Conservation (phyloP, 2,797 vertebrate species). For the Silurus aristotelis region DNA sequence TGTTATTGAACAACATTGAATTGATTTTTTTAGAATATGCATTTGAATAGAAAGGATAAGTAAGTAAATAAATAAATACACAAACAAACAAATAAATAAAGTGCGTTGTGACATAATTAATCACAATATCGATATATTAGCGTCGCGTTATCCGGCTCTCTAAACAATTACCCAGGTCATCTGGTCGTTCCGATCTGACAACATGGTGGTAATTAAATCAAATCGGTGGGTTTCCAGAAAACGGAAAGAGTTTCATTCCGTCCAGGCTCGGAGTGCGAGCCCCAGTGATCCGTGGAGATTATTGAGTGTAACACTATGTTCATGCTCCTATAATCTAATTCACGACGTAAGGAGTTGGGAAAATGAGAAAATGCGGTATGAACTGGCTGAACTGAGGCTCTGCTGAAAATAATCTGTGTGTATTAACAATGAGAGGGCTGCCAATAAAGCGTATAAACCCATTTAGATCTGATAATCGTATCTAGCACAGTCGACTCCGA, state of each 20-base stretch:
- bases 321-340: conserved; percentile 24
- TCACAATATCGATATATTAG: neutral
- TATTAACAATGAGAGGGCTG: conserved; percentile 20
- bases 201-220: neutral
- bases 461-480: conserved; percentile 39
- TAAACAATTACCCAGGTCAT: conserved; percentile 1
- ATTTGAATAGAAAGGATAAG: no score
- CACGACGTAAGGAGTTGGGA: neutral
- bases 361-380: conserved; percentile 30
- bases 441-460: conserved; percentile 31
- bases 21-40: no score
- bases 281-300: conserved; percentile 3
- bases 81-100: neutral
- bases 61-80: neutral
- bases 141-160: neutral
- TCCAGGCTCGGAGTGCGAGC: neutral
- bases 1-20: no score
- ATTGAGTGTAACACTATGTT: conserved; percentile 22
- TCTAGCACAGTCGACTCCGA: conserved; percentile 10
- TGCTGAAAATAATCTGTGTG: conserved; percentile 16
- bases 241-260: neutral
- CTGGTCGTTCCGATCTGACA: neutral
- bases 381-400: conserved; percentile 10
- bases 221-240: neutral
- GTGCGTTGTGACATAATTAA: neutral